Base-by-base conservation (phyloP, 2,113 vertebrate species). In the Poeciliopsis prolifica region DNA sequence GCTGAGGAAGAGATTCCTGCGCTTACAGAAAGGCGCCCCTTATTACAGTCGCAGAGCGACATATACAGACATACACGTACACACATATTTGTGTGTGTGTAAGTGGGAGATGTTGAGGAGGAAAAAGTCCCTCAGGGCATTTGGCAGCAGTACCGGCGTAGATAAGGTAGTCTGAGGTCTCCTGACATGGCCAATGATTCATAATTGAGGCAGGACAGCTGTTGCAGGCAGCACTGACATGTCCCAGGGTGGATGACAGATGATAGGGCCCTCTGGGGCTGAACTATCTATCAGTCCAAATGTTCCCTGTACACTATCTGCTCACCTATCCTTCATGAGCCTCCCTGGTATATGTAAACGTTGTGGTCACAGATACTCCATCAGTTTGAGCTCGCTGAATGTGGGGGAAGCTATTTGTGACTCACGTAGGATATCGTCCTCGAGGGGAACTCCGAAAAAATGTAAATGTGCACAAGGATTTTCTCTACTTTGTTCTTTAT, bases 121-220 rank as follows among this genome's bases (percentile, higher is more conserved):
- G 76, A 48, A 78, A 67, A 61, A 78, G 77, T 86, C 88, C 91
- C 89, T 71, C 71, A 72, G 86, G 89, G 79, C 80, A 65, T 86
- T 85, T 88, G 82, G 74, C 87, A 89, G 85, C 75, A 85, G 85
- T 82, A 74, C 67, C 70, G 81, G 75, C 74, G 86, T 85, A 90
- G 89, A 90, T 92, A 88, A 90, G 90, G 78, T 68, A 86, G 81
- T 82, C 78, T 90, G 85, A 89, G 89, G 84, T 86, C 79, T 86
- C 83, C 82, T 90, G 91, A 91, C 92, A 91, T 86, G 82, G 88
- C 85, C 89, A 89, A 89, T 91, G 91, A 91, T 92, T 93, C 89
- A 92, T 92, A 89, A 92, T 88, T 93, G 91, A 93, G 87, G 89
- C 80, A 82, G 87, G 92, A 93, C 92, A 94, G 92, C 91, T 94